phyloP scores from a whole-genome alignment of 2,797 vertebrate genomes.

The Phoebastria nigripes region DNA sequence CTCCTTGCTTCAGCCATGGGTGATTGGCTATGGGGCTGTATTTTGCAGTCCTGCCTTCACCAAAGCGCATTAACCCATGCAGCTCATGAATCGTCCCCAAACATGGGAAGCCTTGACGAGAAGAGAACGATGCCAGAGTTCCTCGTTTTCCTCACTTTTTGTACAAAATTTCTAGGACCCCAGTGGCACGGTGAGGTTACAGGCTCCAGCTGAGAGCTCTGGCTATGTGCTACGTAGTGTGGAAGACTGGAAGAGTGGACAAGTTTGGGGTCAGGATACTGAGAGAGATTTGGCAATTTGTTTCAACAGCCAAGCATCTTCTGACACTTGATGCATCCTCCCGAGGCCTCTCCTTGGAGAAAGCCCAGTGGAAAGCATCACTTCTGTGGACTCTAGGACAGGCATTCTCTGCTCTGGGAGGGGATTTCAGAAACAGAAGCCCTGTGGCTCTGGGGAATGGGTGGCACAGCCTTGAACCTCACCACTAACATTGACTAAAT shows the following conservation, averaged over 20 bases:
- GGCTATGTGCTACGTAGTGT: not conserved
- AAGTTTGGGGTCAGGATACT: not conserved
- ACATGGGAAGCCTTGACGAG: not conserved
- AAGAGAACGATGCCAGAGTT: not conserved
- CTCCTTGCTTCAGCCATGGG: not conserved
- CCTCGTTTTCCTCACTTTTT: not conserved
- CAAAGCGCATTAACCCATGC: not conserved
- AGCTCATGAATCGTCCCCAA: not conserved
- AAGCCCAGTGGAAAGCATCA: not conserved
- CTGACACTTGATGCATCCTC: not conserved
- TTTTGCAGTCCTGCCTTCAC: not conserved
- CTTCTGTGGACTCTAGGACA: not conserved
- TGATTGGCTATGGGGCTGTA: not conserved
- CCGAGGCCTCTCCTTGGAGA: not conserved
- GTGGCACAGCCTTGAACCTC: not conserved
- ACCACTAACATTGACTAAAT: not conserved
- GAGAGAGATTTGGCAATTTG: not conserved
- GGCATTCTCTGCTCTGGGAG: not conserved
- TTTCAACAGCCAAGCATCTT: not conserved
- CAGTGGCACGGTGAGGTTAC: not conserved
- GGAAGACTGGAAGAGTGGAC: not conserved
- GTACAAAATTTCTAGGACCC: not conserved
- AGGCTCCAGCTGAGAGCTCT: not conserved
- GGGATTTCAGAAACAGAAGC: not conserved
- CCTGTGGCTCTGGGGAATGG: not conserved